A percentile compares a stretch with the other conserved stretches of the same genome.
Conservation (phyloP, 92 coral and sea anemone genomes). For the Umimayanthus kanabou region DNA sequence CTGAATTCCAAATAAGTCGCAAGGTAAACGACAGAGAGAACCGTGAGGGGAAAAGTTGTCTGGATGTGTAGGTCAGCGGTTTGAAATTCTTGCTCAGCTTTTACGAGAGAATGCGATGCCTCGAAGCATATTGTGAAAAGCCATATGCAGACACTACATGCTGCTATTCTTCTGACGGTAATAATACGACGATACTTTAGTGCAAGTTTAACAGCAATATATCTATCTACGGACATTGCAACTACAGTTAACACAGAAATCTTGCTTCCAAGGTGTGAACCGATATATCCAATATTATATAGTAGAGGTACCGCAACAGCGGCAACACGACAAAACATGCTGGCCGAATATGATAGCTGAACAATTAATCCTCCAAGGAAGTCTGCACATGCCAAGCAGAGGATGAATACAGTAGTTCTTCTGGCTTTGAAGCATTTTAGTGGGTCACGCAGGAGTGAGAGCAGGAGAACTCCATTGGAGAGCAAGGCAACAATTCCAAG, state of each 20-base stretch:
- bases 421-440: constrained; percentile 52
- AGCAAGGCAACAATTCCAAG: constrained; percentile 54
- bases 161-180: constrained; percentile 46
- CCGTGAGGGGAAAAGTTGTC: constrained; percentile 57
- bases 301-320: not conserved
- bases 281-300: constrained; percentile 38
- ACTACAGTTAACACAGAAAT: constrained; percentile 62
- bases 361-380: constrained; percentile 53
- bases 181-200: constrained; percentile 48
- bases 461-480: constrained; percentile 67
- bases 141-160: constrained; percentile 52
- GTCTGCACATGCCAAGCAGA: constrained; percentile 58
- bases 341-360: constrained; percentile 50
- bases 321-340: constrained; percentile 37
- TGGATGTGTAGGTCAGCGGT: constrained; percentile 60
- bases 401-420: constrained; percentile 47
- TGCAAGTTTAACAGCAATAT: constrained; percentile 49
- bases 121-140: constrained; percentile 49
- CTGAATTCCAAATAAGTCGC: constrained; percentile 63
- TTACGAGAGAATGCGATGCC: constrained; percentile 40
- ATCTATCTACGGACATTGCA: constrained; percentile 62
- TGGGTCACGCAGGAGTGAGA: constrained; percentile 57
- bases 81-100: constrained; percentile 44
- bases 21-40: constrained; percentile 36
- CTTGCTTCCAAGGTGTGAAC: constrained; percentile 56